Base-by-base conservation (phyloP, 2,113 vertebrate genomes). In the Channa argus region DNA sequence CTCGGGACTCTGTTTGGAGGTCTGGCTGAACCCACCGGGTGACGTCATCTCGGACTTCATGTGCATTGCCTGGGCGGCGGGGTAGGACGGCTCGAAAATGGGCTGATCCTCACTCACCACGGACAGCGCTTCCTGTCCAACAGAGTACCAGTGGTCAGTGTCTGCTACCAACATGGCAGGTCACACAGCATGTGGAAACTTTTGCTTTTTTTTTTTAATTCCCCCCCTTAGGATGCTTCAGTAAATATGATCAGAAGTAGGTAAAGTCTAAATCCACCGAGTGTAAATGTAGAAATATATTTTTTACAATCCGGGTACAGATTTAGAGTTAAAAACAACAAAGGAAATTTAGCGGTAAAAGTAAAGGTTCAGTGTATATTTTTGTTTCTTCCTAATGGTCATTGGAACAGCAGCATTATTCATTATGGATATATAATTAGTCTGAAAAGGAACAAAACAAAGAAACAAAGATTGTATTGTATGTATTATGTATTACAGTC, bases 31-130 rank as follows among this genome's bases (percentile, higher is more conserved):
- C 2, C 78, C 83, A 0, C 86, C 80, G 4, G 93, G 85, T 0
- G 93, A 83, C 8, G 91, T 81, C 82, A 95, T 93, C 83, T 95
- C 95, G 0, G 74, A 81, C 89, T 96, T 96, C 90, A 95, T 91
- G 79, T 95, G 94, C 89, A 95, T 84, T 77, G 86, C 74, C 2
- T 92, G 88, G n/a, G 89, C 81, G 2, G 90, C 10, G 34, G 85
- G n/a, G 82, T 93, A 96, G 41, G 92, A 14, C 4, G 92, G 68
- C 75, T 95, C 95, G 13, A 94, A 96, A 41, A 96, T 93, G 72
- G 94, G 92, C 87, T 94, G 94, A 69, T 95, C 94, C 80, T 95
- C 94, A 74, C 93, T 95, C 83, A 96, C 95, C 81, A 95, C 95
- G 5, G 94, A 93, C 77, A 96, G 89, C 34, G 95, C 95, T 94